Evolutionary conservation across 2,113 vertebrate species (phyloP), one percentile per base, ranked within the genome.

Genomic region (Calidris pugnax): DNA sequence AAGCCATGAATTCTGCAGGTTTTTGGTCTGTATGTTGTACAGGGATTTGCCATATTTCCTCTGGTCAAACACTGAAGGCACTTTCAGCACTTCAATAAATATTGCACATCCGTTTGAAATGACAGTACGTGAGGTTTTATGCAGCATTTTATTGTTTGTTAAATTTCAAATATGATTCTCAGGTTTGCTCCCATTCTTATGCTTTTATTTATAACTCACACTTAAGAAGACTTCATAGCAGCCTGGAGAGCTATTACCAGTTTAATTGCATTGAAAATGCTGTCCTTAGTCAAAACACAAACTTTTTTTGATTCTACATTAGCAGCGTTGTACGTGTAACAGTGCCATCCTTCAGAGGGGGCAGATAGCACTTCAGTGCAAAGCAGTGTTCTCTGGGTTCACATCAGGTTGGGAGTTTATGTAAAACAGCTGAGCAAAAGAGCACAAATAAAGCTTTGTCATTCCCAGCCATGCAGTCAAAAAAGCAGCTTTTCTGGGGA

Each of bases 401-500:
- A 0, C 9, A 2, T 56, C 71, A 87, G 89, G 76, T 18, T 90
- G 55, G 33, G 78, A 67, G 50, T 66, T 95, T 93, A 88, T 24
- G 28, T 75, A 94, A 87, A 96, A 91, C 81, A 89, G 15, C 7
- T 35, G 39, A 91, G 81, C 81, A 57, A 73, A 90, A 30, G 22
- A 76, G 62, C 35, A 96, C 95, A 96, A 96, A 41, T 45, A 82
- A 72, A 89, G 69, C 94, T 95, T 94, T 97, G 92, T 96, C 41
- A 43, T 57, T 90, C 48, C 59, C 64, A 60, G 94, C 78, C 53
- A 47, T 14, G 47, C 33, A 81, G 89, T 75, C 64, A 75, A 92
- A 90, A 97, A 96, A 96, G 95, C 85, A 93, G 96, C 96, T 96
- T 96, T 96, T 85, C 95, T 89, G 57, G n/a, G 35, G 66, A 45